phyloP scores from a whole-genome alignment of 2,888 invertebrate species.

The Phymatocera aterrima region DNA sequence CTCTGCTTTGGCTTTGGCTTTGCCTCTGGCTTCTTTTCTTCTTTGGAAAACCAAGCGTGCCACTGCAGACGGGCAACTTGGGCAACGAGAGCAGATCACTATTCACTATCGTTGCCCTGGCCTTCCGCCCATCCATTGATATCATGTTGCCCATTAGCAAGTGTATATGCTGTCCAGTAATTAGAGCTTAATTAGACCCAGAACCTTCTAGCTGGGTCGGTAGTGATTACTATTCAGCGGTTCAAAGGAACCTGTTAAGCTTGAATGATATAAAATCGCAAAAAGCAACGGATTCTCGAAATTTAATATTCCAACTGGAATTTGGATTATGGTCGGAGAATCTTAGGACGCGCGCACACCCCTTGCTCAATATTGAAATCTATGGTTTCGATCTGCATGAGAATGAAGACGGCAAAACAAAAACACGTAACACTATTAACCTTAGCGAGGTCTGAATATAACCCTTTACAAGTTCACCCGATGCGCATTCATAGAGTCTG shows the following conservation, averaged over 20 bases:
- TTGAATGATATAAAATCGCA: no score
- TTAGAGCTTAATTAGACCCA: slow-evolving; percentile 73
- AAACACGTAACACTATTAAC: slow-evolving; percentile 39
- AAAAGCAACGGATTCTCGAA: no score
- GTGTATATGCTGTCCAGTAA: slow-evolving; percentile 70
- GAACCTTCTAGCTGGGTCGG: slow-evolving; percentile 60
- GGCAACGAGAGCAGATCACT: slow-evolving; percentile 52
- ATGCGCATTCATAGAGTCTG: slow-evolving; percentile 1
- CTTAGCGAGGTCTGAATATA: background rate
- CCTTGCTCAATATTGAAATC: background rate
- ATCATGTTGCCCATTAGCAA: slow-evolving; percentile 71
- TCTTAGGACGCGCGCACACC: no score
- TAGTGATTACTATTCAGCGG: slow-evolving; percentile 55
- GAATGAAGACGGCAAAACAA: background rate
- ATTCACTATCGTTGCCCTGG: slow-evolving; percentile 46
- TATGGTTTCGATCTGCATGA: background rate
- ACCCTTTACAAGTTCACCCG: background rate
- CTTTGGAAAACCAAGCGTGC: background rate
- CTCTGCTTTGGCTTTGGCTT: background rate
- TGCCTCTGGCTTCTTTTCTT: background rate
- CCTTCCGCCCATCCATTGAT: slow-evolving; percentile 56
- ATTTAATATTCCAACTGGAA: background rate
- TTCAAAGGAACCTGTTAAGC: background rate
- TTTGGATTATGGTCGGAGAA: no score
- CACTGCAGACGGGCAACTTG: background rate